Evolutionary conservation across 2,113 vertebrate genomes (phyloP), one percentile per base, ranked within the genome.

Genomic region (Salvelinus fontinalis): DNA sequence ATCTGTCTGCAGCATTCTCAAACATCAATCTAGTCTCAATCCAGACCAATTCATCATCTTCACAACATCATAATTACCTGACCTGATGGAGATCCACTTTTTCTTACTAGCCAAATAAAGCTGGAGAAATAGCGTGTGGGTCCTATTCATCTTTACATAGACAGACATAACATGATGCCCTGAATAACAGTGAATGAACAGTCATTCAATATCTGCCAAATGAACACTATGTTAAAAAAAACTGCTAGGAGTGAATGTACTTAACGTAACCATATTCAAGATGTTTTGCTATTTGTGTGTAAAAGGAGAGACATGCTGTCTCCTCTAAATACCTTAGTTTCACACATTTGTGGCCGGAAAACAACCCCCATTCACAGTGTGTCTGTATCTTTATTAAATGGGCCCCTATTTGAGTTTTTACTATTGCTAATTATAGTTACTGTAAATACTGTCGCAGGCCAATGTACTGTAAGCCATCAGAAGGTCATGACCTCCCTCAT

Each of bases 21-120:
- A 77, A 70, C 78, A 80, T 77, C 11, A 74, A 84, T 84, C 88
- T 90, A 83, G 79, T 66, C 79, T 79, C 72, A 60, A 67, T 88
- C 83, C 12, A 8, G 3, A 8, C 49, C 57, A 39, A 62, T 44
- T 20, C 84, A 68, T 22, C 51, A 66, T 74, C 20, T 73, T 29
- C 18, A 51, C 39, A 7, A 74, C 9, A 31, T 44, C 39, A 44
- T 34, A 69, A 5, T 57, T 57, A 20, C 54, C 54, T 20, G 54
- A 44, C 39, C 9, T 44, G 39, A 44, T 9, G 9, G 12, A 44
- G 39, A 44, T 44, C 39, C 39, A 44, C 9, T 44, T 44, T 44
- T 44, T 44, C 9, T 44, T 44, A 2, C 39, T 3, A 44, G 39
- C 9, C 39, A 44, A 44, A 44, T 44, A 44, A 44, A 44, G 9